Conservation (phyloP, 2,113 vertebrate species). For the Aegithalos caudatus region DNA sequence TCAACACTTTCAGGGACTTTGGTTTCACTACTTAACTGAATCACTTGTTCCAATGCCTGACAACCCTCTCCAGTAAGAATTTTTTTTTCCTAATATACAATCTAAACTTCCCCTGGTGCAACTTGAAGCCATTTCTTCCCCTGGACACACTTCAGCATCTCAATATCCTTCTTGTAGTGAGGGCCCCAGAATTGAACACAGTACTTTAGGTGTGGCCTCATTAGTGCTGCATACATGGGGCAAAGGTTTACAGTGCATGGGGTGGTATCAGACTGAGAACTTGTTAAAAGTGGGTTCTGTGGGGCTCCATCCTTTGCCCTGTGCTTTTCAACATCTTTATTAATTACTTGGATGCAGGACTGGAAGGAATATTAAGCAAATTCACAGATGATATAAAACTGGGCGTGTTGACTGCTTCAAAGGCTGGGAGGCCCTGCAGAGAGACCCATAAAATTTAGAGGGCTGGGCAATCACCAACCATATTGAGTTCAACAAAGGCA, state of each 20-base stretch:
- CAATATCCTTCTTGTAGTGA: not conserved
- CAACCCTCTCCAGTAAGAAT: not conserved
- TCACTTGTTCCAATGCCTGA: not conserved
- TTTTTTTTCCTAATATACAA: no score
- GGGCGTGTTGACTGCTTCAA: not conserved
- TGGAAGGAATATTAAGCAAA: not conserved
- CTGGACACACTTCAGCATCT: not conserved
- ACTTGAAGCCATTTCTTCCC: not conserved
- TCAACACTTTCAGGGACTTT: not conserved
- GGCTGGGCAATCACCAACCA: not conserved
- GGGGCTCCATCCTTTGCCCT: not conserved
- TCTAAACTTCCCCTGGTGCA: not conserved
- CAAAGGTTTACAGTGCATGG: not conserved
- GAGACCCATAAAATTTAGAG: not conserved
- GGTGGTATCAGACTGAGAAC: no score
- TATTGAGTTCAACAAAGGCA: not conserved
- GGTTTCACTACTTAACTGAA: not conserved
- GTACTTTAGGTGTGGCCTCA: not conserved
- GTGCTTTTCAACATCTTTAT: not conserved
- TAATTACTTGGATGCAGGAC: not conserved
- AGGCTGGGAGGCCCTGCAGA: not conserved
- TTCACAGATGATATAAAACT: not conserved
- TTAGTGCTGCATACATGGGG: not conserved
- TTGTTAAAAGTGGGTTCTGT: not conserved
- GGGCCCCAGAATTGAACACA: not conserved